phyloP scores from a whole-genome alignment of 2,888 invertebrate genomes.

The Dryocosmus kuriphilus region DNA sequence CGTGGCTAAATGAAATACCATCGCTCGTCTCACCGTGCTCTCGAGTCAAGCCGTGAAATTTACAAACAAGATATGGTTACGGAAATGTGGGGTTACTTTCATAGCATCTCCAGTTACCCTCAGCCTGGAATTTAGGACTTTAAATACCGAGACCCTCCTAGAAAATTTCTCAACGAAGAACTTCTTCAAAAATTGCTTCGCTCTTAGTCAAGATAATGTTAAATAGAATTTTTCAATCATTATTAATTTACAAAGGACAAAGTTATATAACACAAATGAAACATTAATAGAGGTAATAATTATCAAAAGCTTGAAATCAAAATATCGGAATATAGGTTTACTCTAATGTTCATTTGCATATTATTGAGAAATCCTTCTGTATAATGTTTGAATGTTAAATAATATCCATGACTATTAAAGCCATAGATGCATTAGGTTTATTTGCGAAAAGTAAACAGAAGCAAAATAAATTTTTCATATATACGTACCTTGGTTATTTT shows the following conservation, averaged over 20 bases:
- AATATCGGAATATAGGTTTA: background rate
- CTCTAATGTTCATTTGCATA: background rate
- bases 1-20: slow-evolving; percentile 54
- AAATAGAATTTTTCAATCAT: no score
- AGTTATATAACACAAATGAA: no score
- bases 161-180: background rate
- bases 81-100: background rate
- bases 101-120: background rate
- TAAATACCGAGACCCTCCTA: background rate
- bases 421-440: background rate
- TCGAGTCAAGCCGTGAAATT: slow-evolving; percentile 21
- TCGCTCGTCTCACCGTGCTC: slow-evolving; percentile 45
- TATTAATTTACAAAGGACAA: no score
- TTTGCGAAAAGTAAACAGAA: background rate
- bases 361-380: background rate
- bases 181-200: background rate
- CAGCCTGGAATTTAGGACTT: background rate
- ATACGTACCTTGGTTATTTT: background rate
- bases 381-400: background rate
- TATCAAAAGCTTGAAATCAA: background rate
- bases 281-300: no score
- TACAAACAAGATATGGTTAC: slow-evolving; percentile 40
- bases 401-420: background rate
- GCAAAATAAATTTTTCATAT: background rate
- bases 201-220: no score